These are phyloP conservation scores for Tinea pellionella DNA, from an alignment of 2,888 invertebrate species.

Conservation along the genomic window DNA sequence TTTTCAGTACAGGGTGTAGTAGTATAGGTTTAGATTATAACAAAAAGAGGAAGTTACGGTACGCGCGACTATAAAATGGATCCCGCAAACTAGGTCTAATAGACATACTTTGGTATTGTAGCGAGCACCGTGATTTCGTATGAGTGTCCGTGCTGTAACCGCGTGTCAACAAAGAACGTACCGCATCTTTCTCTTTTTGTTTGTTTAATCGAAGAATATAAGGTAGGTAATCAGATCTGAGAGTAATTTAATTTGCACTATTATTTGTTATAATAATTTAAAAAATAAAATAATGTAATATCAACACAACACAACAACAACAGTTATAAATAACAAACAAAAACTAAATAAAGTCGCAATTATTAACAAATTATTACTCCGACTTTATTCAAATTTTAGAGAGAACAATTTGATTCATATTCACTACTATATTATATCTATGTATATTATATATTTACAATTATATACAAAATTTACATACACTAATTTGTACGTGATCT, in stretches of 20 bases:
- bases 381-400: not conserved
- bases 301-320: constrained; percentile 16
- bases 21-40: no score
- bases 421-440: not conserved
- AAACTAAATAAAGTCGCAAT: constrained; percentile 6
- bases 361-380: not conserved
- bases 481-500: not conserved
- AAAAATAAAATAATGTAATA: constrained; percentile 12
- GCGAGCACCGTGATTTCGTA: no score
- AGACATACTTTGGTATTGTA: no score
- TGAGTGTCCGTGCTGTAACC: no score
- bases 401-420: not conserved
- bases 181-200: no score
- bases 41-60: no score
- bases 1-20: no score
- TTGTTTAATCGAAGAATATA: no score
- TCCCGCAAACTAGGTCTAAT: no score
- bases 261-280: constrained; percentile 7
- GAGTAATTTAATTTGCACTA: not conserved
- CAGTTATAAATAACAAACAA: constrained; percentile 15
- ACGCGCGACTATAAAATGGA: no score
- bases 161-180: no score
- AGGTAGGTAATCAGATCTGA: not conserved
- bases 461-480: not conserved
- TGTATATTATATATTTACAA: no score